Conservation (phyloP, 2,797 vertebrate species). For the Halcyon smyrnensis region DNA sequence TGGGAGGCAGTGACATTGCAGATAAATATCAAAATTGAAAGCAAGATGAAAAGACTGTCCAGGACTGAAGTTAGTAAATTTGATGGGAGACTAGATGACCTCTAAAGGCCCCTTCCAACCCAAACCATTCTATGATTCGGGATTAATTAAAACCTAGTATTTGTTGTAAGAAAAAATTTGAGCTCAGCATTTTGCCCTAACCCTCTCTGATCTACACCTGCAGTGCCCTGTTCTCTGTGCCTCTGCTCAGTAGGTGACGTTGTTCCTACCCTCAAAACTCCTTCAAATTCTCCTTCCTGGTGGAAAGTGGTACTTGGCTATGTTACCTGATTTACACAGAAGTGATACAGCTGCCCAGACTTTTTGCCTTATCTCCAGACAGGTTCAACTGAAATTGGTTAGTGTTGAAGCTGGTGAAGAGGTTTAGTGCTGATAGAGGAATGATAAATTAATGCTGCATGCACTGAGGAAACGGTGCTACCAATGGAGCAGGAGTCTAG, state of each 20-base stretch:
- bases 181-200: rapidly evolving
- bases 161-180: background rate
- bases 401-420: background rate
- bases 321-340: background rate
- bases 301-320: background rate
- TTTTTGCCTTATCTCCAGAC: background rate
- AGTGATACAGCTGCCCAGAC: background rate
- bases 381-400: background rate
- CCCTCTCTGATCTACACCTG: background rate
- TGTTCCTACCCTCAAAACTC: background rate
- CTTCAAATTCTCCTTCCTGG: background rate
- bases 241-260: background rate
- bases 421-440: background rate
- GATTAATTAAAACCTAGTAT: background rate
- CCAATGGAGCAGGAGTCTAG: background rate
- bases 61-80: background rate
- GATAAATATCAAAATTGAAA: background rate
- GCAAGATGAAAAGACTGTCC: background rate
- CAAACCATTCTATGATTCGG: background rate
- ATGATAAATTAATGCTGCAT: background rate
- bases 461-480: background rate
- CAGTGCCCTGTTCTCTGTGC: background rate
- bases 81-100: background rate
- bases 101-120: no score
- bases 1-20: background rate